Percentiles rank a stretch among this genome's conserved stretches.
Evolutionary conservation across 2,113 vertebrate species (phyloP).

Genomic region (Leucopsar rothschildi): DNA sequence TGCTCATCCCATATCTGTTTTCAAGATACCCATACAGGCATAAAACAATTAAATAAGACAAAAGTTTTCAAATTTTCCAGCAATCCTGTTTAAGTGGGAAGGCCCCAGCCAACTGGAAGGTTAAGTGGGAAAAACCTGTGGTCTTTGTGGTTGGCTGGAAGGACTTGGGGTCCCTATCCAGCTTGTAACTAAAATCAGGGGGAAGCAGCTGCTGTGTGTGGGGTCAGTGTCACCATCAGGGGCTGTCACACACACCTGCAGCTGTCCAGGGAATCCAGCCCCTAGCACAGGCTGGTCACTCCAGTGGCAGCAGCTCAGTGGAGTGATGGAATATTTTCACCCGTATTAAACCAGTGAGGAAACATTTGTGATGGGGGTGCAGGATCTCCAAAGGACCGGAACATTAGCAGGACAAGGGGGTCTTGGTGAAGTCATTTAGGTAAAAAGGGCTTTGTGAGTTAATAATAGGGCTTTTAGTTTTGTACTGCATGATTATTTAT

Average conservation of each 20-base stretch:
- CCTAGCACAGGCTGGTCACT: too few species aligned
- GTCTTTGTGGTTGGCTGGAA: not conserved
- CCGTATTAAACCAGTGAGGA: not conserved
- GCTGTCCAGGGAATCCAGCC: not conserved
- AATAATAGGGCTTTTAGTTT: not conserved
- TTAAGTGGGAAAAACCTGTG: not conserved
- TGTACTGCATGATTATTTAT: not conserved
- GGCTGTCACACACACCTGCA: fast-evolving
- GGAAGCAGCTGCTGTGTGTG: fast-evolving
- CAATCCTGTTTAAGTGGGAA: not conserved
- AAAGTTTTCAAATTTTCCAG: not conserved
- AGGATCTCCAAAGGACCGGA: fast-evolving
- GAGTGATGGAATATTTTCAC: not conserved
- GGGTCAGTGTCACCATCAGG: too few species aligned
- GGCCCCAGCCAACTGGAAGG: not conserved
- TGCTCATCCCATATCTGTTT: not conserved
- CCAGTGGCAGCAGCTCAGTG: not conserved
- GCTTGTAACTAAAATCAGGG: not conserved
- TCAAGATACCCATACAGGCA: not conserved
- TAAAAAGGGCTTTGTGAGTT: not conserved
- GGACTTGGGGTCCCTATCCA: fast-evolving
- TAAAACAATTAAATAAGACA: not conserved
- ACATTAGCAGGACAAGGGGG: not conserved
- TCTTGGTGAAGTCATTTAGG: not conserved
- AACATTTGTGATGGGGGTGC: not conserved